Conservation (phyloP, 2,888 invertebrate genomes). For the Hemaris fuciformis region DNA sequence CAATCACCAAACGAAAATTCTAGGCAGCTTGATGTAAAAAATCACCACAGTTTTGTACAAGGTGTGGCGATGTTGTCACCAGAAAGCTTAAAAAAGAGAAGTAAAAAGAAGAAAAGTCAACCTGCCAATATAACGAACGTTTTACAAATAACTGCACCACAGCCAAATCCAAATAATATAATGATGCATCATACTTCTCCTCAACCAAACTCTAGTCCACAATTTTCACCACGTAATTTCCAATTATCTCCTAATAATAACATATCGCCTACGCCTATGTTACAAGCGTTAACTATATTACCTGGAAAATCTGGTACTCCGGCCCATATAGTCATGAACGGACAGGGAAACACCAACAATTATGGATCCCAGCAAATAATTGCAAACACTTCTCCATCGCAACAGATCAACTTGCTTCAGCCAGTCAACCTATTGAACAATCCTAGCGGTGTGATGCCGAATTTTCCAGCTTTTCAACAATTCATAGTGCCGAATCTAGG, state of each 20-base stretch:
- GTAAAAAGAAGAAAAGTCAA: slow-evolving; percentile 88
- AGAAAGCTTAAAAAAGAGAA: slow-evolving; percentile 84
- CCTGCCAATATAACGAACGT: slow-evolving; percentile 87
- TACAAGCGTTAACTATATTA: slow-evolving; percentile 88
- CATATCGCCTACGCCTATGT: slow-evolving; percentile 84
- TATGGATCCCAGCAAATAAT: slow-evolving; percentile 86
- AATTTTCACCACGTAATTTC: slow-evolving; percentile 88
- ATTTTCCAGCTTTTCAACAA: slow-evolving; percentile 90
- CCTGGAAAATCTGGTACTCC: slow-evolving; percentile 88
- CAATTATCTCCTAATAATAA: slow-evolving; percentile 87
- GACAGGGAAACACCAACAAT: slow-evolving; percentile 82
- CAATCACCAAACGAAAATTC: slow-evolving; percentile 72
- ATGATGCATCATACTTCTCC: slow-evolving; percentile 79
- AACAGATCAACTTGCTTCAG: slow-evolving; percentile 88
- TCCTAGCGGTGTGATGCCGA: slow-evolving; percentile 85
- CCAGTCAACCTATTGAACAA: slow-evolving; percentile 91
- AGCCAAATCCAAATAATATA: slow-evolving; percentile 83
- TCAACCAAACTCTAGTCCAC: slow-evolving; percentile 71
- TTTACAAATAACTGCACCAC: slow-evolving; percentile 85
- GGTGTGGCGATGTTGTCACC: slow-evolving; percentile 83
- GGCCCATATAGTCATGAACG: slow-evolving; percentile 89
- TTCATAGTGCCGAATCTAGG: slow-evolving; percentile 90
- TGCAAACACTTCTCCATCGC: slow-evolving; percentile 79
- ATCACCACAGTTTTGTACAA: slow-evolving; percentile 61
- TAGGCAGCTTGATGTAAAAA: slow-evolving; percentile 81